A percentile compares a stretch with the other conserved stretches of the same genome.
phyloP scores from a whole-genome alignment of 2,888 invertebrate genomes.

The Opisthograptis luteolata region DNA sequence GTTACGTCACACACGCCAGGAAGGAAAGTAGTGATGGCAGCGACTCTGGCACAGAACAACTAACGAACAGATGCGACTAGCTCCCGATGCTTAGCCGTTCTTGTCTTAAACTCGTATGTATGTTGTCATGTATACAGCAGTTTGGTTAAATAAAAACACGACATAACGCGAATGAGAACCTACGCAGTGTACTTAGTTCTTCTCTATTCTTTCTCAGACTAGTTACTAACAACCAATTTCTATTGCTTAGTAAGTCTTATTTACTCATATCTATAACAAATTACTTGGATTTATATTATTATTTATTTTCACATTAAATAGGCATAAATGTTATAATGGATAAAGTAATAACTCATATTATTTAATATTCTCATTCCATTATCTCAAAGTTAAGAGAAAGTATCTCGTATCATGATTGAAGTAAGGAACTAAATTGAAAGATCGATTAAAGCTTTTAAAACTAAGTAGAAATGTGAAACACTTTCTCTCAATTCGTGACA shows the following conservation, averaged over 20 bases:
- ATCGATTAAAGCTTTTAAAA: constrained; percentile 19
- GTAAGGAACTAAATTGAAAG: constrained; percentile 23
- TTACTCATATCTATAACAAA: too few species aligned
- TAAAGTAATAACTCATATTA: not conserved
- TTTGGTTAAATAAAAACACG: too few species aligned
- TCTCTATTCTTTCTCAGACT: too few species aligned
- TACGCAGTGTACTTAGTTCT: too few species aligned
- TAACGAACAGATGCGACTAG: constrained; percentile 55
- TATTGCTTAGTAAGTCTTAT: too few species aligned
- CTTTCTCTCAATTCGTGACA: constrained; percentile 22
- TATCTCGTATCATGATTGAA: constrained; percentile 9
- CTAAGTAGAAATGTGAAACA: constrained; percentile 18
- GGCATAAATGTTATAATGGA: not conserved
- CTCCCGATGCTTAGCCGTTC: not conserved
- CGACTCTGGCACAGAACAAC: constrained; percentile 65
- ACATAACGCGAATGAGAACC: too few species aligned
- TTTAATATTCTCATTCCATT: not conserved
- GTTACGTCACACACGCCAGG: constrained; percentile 82
- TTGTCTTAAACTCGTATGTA: constrained; percentile 29
- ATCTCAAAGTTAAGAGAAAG: constrained; percentile 17
- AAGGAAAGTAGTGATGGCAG: constrained; percentile 83
- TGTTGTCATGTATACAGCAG: too few species aligned
- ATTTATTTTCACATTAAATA: too few species aligned
- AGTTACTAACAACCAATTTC: too few species aligned
- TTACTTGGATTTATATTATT: too few species aligned